Conservation (phyloP, 2,888 invertebrate genomes). For the Pemphredon lugubris region DNA sequence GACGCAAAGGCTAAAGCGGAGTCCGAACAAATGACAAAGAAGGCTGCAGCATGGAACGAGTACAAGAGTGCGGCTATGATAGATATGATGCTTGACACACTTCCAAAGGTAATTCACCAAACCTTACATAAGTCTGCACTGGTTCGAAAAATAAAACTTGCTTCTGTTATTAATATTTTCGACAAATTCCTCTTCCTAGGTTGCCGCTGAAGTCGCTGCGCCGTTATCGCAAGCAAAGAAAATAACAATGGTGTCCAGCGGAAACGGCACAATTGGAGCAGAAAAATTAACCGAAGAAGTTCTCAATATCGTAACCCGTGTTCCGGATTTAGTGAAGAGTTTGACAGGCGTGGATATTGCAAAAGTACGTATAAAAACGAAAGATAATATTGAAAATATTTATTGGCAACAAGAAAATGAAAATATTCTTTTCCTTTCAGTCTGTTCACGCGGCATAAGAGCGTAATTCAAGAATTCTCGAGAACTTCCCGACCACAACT, state of each 20-base stretch:
- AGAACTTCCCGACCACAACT: conserved; percentile 44
- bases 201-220: conserved; percentile 98
- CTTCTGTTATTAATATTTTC: too few species aligned
- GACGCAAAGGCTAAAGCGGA: conserved; percentile 97
- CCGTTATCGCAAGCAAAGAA: conserved; percentile 97
- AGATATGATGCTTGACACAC: conserved; percentile 96
- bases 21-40: conserved; percentile 98
- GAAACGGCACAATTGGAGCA: conserved; percentile 95
- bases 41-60: conserved; percentile 98
- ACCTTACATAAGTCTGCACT: too few species aligned
- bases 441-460: conserved; percentile 78
- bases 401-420: conserved; percentile 3
- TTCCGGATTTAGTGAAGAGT: conserved; percentile 94
- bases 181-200: conserved; percentile 82
- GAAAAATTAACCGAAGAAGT: conserved; percentile 97
- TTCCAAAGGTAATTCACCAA: conserved; percentile 95
- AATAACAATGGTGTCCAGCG: conserved; percentile 97
- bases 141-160: too few species aligned
- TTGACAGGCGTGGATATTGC: conserved; percentile 97
- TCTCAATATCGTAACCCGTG: conserved; percentile 94
- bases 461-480: conserved; percentile 40
- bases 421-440: conserved; percentile 68
- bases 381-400: neutral
- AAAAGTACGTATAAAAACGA: conserved; percentile 83
- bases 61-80: conserved; percentile 98